These are phyloP conservation scores for Leptothorax acervorum DNA, from an alignment of 2,888 invertebrate species.

Conservation along the genomic window DNA sequence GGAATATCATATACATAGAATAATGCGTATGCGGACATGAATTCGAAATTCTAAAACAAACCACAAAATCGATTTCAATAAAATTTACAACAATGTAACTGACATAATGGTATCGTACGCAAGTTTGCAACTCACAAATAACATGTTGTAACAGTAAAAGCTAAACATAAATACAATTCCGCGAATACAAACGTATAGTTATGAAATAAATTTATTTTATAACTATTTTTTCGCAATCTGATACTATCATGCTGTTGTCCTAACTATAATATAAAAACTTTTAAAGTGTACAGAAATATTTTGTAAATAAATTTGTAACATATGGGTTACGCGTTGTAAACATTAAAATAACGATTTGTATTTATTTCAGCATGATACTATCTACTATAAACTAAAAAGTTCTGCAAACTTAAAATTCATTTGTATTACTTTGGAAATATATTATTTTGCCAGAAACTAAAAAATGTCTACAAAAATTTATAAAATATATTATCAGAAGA, in stretches of 20 bases:
- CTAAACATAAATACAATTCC: slow-evolving; percentile 23
- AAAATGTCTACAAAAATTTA: neutral
- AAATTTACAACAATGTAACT: slow-evolving; percentile 48
- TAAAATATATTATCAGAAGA: neutral
- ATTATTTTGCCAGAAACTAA: neutral
- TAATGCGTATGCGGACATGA: slow-evolving; percentile 23
- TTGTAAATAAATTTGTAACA: neutral
- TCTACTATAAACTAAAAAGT: neutral
- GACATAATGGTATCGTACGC: slow-evolving; percentile 19
- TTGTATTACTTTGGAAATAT: neutral
- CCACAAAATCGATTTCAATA: slow-evolving; percentile 45
- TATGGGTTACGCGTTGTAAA: neutral
- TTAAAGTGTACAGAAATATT: neutral
- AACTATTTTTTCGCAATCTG: neutral
- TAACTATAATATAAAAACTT: neutral
- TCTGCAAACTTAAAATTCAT: neutral
- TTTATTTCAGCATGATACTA: neutral
- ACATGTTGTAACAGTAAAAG: slow-evolving; percentile 10
- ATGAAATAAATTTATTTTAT: neutral
- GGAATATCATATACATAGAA: slow-evolving; percentile 1
- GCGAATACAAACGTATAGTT: neutral
- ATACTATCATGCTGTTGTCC: neutral
- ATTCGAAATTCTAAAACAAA: slow-evolving; percentile 40
- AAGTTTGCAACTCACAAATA: slow-evolving; percentile 36
- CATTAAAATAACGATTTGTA: neutral